Evolutionary conservation across 2,797 vertebrate species (phyloP), one percentile per base, ranked within the genome.

Genomic region (Antrozous pallidus): DNA sequence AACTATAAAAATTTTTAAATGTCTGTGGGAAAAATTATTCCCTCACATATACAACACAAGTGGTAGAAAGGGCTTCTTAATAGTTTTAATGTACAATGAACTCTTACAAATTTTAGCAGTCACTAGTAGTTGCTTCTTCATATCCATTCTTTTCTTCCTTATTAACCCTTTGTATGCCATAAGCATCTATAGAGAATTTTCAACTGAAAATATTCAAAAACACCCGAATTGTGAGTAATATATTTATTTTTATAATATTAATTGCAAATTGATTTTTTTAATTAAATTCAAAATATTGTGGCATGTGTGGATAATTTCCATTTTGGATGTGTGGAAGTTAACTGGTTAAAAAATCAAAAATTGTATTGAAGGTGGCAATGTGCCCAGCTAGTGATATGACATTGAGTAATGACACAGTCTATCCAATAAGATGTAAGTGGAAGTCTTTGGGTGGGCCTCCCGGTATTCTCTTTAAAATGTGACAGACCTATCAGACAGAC

Each of bases 81-180:
- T 5, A 69, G 18, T 47, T 90, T 84, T 40, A 65, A 33, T 85
- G 75, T 54, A 92, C 31, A 83, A 74, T n/a, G 22, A 84, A 95
- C 45, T 88, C 20, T 38, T 51, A 85, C 5, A 80, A 51, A 61
- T 10, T 77, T 63, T 67, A 54, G 49, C 28, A 90, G 65, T 31
- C 54, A 67, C 61, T 84, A 8, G 10, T 8, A 82, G 28, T 38
- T 91, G 10, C 49, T 82, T 78, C 74, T 90, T 58, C 20, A n/a
- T n/a, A 91, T 14, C 51, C 69, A 85, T 80, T 96, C 45, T 88
- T 90, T 94, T 90, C 70, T 51, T 58, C n/a, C 24, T 83, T 93
- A 91, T 49, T 86, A 61, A 31, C 1, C 58, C 58, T 61, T 12
- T 61, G 58, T 31, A 61, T 2, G 6, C 58, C 28, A 61, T 61